Evolutionary conservation across 2,888 invertebrate genomes (phyloP).

Genomic region (Matsumyia berberina): DNA sequence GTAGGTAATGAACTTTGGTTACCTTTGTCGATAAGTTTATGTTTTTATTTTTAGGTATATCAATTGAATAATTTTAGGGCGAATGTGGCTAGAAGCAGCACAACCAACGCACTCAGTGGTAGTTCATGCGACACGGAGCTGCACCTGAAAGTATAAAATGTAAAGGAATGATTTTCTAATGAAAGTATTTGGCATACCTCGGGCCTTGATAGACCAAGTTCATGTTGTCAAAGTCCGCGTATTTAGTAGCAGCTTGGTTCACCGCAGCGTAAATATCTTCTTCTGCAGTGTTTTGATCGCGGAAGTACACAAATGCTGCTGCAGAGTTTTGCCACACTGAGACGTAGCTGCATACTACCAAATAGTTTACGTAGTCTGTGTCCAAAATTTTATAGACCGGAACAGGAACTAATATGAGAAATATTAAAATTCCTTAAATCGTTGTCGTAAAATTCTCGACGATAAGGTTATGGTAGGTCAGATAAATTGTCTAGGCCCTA

Average conservation of each 20-base stretch:
- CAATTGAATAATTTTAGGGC: background rate
- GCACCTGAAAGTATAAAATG: constrained; percentile 5
- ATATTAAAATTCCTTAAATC: background rate
- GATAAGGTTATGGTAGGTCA: too few relatives aligned
- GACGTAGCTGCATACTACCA: constrained; percentile 43
- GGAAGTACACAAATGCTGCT: constrained; percentile 53
- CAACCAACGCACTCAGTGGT: background rate
- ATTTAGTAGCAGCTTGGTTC: constrained; percentile 15
- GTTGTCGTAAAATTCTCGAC: too few relatives aligned
- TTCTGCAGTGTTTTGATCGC: constrained; percentile 21
- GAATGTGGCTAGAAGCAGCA: background rate
- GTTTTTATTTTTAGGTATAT: background rate
- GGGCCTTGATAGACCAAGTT: constrained; percentile 51
- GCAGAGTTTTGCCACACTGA: constrained; percentile 30
- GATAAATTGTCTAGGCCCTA: too few relatives aligned
- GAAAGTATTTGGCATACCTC: background rate
- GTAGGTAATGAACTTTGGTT: background rate
- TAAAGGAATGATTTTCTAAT: background rate
- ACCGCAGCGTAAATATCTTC: background rate
- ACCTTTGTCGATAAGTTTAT: background rate
- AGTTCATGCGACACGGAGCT: constrained; percentile 1
- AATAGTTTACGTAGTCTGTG: constrained; percentile 45
- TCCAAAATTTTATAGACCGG: constrained; percentile 47
- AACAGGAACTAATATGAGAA: constrained; percentile 29
- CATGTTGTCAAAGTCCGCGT: constrained; percentile 25